Percentiles rank a stretch among this genome's conserved stretches.
phyloP scores from a whole-genome alignment of 2,113 vertebrate genomes.

The Pagrus major region DNA sequence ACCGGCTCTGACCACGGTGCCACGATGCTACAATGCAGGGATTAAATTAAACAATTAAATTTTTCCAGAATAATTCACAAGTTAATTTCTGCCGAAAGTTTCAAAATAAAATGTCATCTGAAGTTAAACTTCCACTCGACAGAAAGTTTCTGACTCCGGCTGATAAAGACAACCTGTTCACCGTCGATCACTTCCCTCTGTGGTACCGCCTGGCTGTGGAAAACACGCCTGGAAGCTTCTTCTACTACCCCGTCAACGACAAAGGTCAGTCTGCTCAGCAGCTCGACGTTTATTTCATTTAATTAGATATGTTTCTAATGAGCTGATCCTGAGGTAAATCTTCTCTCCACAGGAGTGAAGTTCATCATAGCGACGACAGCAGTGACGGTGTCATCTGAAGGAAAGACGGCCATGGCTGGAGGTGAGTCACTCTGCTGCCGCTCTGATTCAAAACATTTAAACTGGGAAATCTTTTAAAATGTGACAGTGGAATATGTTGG shows the following conservation, averaged over 20 bases:
- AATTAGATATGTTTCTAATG: not conserved
- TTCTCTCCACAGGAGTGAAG: constrained; percentile 67
- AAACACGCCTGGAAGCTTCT: constrained; percentile 89
- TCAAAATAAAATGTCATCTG: constrained; percentile 4
- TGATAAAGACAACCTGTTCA: constrained; percentile 92
- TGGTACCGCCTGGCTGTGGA: constrained; percentile 95
- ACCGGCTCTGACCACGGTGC: too few relatives aligned
- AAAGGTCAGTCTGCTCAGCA: constrained; percentile 71
- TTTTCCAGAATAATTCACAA: too few relatives aligned
- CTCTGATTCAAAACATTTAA: not conserved
- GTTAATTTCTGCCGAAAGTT: not conserved
- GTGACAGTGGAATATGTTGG: not conserved
- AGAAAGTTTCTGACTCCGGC: constrained; percentile 89
- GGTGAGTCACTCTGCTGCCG: constrained; percentile 66
- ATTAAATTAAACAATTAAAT: too few relatives aligned
- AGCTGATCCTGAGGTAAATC: not conserved
- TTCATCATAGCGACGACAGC: constrained; percentile 75
- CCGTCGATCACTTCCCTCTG: constrained; percentile 93
- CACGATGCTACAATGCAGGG: not conserved
- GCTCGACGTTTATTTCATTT: fast-evolving
- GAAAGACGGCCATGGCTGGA: constrained; percentile 79
- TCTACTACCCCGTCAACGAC: constrained; percentile 87
- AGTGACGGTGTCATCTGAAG: constrained; percentile 74
- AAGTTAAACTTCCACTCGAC: constrained; percentile 1
- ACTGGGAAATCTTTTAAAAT: too few relatives aligned